Evolutionary conservation across 2,113 vertebrate genomes (phyloP), one percentile per base, ranked within the genome.

Genomic region (Prinia subflava): DNA sequence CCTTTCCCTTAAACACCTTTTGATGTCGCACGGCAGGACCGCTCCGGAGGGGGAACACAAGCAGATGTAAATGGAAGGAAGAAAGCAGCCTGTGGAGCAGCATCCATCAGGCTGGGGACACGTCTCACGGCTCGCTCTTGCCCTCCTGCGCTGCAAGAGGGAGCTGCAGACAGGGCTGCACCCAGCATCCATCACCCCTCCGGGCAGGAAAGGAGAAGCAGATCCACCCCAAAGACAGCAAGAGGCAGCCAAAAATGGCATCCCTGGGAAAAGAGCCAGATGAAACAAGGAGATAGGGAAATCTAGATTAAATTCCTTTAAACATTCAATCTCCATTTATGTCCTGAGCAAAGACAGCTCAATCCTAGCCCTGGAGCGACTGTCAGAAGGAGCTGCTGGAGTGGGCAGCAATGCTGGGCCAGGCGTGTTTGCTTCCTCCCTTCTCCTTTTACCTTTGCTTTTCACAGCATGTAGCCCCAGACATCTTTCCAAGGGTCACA

Each of bases 101-200:
- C 31, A 55, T 42, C 41, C 49, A 67, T 13, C 33, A 50, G 57
- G 80, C 57, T 18, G 64, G 52, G 59, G 35, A 70, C 13, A 16
- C 0, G 20, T 42, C 84, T 84, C 77, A 37, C 1, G 2, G 94
- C 95, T 94, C 95, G 1, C 87, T 95, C 83, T 96, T 96, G 96
- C 96, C 97, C 95, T 92, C 96, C 81, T 91, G 96, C 1, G 97
- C 84, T 93, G 79, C 53, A 47, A 90, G 87, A 81, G 35, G 86
- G 86, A 95, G 87, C 78, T 96, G 93, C 95, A 94, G 39, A 35
- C n/a, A 28, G 35, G 49, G 62, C 81, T 78, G 78, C 6, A 75
- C 53, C 2, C 7, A 62, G 74, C 62, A 50, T 31, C 3, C 65
- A 55, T 41, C 4, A 2, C 39, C 0, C 11, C 55, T 44, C 24